Base-by-base conservation (phyloP, 2,113 vertebrate genomes). In the Lethenteron camtschaticum region DNA sequence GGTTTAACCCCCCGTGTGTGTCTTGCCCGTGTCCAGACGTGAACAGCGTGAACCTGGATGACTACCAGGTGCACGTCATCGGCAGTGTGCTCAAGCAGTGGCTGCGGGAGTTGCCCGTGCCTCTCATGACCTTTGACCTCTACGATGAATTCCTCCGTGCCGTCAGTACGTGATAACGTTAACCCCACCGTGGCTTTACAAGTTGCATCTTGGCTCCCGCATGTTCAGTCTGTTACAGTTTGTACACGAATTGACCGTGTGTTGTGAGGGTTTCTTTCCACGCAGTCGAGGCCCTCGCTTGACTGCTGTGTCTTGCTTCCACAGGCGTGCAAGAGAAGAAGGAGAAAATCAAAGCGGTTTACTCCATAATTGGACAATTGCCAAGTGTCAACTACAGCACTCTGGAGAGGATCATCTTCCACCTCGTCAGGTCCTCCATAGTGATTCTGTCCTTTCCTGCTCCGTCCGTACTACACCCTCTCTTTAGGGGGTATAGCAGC, bases 51-150 rank as follows among this genome's bases (percentile, higher is more conserved):
- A 99, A 87, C 78, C 81, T 99, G 69, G 95, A 99, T 0, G 90
- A 97, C 78, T 99, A 95, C 80, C 95, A 89, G 78, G 95, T 99
- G 78, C 90, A 99, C 0, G 95, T 99, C 69, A 97, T 95, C 2
- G 95, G 83, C 55, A 95, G 95, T 1, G 95, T 96, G 11, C 92
- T 99, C 77, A 99, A 99, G 76, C 95, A 99, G 74, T 99, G 95
- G 95, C 82, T 99, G 70, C 82, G 95, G 56, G 95, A 99, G 71
- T 81, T 99, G 72, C 95, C 95, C 9, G 96, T 91, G 77, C 95
- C 95, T 16, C 85, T 99, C 70, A 87, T 99, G 90, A 99, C 92
- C 1, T 95, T 96, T 68, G 95, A 99, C 79, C 85, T 99, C 68
- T 99, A 99, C 8, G 87, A 95, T 70, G 95, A 95, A 78, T 95